Base-by-base conservation (phyloP, 2,888 invertebrate species). In the Patella caerulea region DNA sequence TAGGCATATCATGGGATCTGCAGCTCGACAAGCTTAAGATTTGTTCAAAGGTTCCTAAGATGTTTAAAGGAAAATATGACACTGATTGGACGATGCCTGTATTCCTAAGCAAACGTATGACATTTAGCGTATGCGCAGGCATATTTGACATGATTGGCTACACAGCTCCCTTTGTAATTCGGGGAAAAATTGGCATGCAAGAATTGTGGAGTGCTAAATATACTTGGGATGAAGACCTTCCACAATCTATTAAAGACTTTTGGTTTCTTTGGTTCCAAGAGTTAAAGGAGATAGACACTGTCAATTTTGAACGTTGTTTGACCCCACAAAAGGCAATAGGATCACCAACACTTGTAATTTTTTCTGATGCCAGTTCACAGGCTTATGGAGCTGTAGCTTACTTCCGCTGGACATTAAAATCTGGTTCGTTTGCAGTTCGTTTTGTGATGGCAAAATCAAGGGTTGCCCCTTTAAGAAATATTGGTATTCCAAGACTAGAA, bases 61-160 rank as follows among this genome's bases (percentile, higher is more conserved):
- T 19, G 59, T 59, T 59, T 14, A 17, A 59, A 19, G 59, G 59
- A 59, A 59, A 59, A 59, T 59, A 59, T 19, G 59, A 59, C 17
- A 19, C 15, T 17, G 59, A 19, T 59, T 59, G 59, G 59, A 59
- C 59, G 19, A 59, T 59, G 59, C 59, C 59, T 59, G 9, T 59
- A 17, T 19, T 59, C 9, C 19, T 59, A 59, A 59, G 59, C 59
- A 59, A 59, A 59, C 59, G 59, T 3, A 59, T 59, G 59, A 11
- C 59, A 59, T 59, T 59, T 59, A 59, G 59, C 19, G 59, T 59
- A 19, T 59, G 59, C 19, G 59, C 59, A 59, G 59, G 59, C 9
- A 59, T 59, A 59, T 59, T 59, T 59, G 59, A 59, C 19, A 59
- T 19, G 59, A 59, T 59, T 17, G 59, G 59, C 9, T 59, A 19